Conservation (phyloP, 2,797 vertebrate species). For the Selene dorsalis region DNA sequence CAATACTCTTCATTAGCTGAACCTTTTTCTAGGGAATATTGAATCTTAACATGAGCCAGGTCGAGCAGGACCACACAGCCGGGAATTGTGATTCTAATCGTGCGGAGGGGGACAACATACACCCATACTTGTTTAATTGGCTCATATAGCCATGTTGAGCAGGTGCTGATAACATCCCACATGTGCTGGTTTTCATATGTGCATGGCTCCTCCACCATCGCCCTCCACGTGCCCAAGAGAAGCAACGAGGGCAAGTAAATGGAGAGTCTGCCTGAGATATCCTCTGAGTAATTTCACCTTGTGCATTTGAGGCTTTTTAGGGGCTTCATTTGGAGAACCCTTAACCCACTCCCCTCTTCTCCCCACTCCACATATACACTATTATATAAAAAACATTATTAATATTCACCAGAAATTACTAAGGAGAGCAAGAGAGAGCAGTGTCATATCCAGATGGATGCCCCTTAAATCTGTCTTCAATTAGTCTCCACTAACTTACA, state of each 20-base stretch:
- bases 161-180: slow-evolving; percentile 74
- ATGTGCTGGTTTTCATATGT: slow-evolving; percentile 60
- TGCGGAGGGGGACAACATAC: slow-evolving; percentile 62
- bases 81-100: slow-evolving; percentile 69
- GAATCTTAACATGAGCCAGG: slow-evolving; percentile 49
- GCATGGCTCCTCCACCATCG: slow-evolving; percentile 33
- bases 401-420: slow-evolving; percentile 80
- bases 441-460: slow-evolving; percentile 77
- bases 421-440: slow-evolving; percentile 59
- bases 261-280: slow-evolving; percentile 69
- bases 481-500: slow-evolving; percentile 81
- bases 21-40: slow-evolving; percentile 63
- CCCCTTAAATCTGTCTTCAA: slow-evolving; percentile 84
- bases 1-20: slow-evolving; percentile 68
- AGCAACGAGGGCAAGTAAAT: slow-evolving; percentile 61
- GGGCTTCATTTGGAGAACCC: slow-evolving; percentile 63
- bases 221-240: slow-evolving; percentile 25
- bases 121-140: slow-evolving; percentile 75
- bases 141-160: slow-evolving; percentile 71
- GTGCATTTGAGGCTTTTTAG: slow-evolving; percentile 66
- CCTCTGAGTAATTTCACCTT: slow-evolving; percentile 71
- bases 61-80: slow-evolving; percentile 63
- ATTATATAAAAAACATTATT: slow-evolving; percentile 80
- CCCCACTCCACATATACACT: slow-evolving; percentile 32
- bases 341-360: background rate